Evolutionary conservation across 2,113 vertebrate genomes (phyloP).

Genomic region (Gobius niger): DNA sequence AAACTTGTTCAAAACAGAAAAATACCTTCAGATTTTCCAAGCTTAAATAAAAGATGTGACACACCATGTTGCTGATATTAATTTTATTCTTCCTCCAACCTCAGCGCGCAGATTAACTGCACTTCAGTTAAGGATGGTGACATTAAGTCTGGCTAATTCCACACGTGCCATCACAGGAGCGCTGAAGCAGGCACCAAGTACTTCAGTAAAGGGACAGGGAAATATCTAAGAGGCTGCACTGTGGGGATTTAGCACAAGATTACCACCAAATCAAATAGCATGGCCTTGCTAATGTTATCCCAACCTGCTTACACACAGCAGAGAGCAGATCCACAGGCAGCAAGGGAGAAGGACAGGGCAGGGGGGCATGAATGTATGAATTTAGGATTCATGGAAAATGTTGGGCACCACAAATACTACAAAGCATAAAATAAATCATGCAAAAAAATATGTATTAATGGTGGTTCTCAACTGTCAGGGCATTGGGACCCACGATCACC

Average conservation of each 20-base stretch:
- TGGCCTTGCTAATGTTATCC: slow-evolving; percentile 61
- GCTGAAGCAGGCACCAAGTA: slow-evolving; percentile 36
- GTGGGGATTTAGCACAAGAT: slow-evolving; percentile 66
- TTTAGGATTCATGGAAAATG: not conserved
- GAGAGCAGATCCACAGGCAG: slow-evolving; percentile 35
- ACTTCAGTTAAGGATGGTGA: slow-evolving; percentile 51
- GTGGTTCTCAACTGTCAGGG: too few species aligned
- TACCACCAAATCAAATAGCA: slow-evolving; percentile 61
- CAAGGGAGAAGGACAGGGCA: not conserved
- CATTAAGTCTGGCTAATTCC: slow-evolving; percentile 62
- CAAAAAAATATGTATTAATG: not conserved
- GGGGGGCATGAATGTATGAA: not conserved
- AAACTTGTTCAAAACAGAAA: slow-evolving; percentile 1
- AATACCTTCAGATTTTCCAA: slow-evolving; percentile 31
- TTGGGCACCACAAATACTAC: not conserved
- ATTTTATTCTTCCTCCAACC: slow-evolving; percentile 45
- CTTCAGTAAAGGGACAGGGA: slow-evolving; percentile 19
- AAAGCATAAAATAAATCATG: not conserved
- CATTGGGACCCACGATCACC: too few species aligned
- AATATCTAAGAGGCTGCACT: slow-evolving; percentile 36
- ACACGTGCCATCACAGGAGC: slow-evolving; percentile 29
- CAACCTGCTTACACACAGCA: slow-evolving; percentile 52
- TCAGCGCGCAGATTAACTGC: slow-evolving; percentile 39
- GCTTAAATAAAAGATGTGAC: slow-evolving; percentile 29
- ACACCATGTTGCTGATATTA: slow-evolving; percentile 40